Percentiles rank a stretch among this genome's conserved stretches.
These are phyloP conservation scores for Sisyra terminalis DNA, from an alignment of 2,888 invertebrate genomes.

Conservation along the genomic window DNA sequence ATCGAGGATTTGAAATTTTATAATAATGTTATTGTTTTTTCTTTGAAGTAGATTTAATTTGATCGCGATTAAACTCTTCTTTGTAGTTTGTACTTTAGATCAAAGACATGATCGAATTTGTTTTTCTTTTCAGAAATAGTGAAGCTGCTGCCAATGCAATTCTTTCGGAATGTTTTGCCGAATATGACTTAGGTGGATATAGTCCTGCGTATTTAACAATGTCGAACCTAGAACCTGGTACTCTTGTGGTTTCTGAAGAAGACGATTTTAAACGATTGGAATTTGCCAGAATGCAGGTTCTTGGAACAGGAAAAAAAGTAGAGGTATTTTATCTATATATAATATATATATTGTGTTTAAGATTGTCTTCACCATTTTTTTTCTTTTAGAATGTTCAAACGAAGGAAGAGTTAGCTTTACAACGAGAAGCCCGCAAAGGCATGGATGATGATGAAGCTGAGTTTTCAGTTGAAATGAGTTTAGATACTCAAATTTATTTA, in stretches of 20 bases:
- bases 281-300: slow-evolving; percentile 51
- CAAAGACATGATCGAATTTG: no score
- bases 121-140: slow-evolving; percentile 6
- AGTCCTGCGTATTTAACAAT: slow-evolving; percentile 54
- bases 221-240: slow-evolving; percentile 53
- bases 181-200: slow-evolving; percentile 71
- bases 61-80: no score
- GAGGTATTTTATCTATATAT: slow-evolving; percentile 19
- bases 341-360: not conserved
- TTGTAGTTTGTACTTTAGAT: no score
- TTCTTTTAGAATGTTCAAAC: slow-evolving; percentile 21
- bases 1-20: no score
- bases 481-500: slow-evolving; percentile 74
- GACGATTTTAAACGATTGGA: slow-evolving; percentile 62
- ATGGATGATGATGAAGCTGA: slow-evolving; percentile 77
- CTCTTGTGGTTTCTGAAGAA: slow-evolving; percentile 55
- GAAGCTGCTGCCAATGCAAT: slow-evolving; percentile 32
- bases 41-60: no score
- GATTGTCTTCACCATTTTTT: not conserved
- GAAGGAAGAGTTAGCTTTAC: slow-evolving; percentile 45
- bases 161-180: slow-evolving; percentile 38
- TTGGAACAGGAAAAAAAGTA: slow-evolving; percentile 39
- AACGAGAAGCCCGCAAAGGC: slow-evolving; percentile 67
- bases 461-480: slow-evolving; percentile 77
- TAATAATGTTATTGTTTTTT: no score